A percentile compares a stretch with the other conserved stretches of the same genome.
Conservation (phyloP, 64 coral and sea anemone genomes). For the Stichodactyla mertensii region DNA sequence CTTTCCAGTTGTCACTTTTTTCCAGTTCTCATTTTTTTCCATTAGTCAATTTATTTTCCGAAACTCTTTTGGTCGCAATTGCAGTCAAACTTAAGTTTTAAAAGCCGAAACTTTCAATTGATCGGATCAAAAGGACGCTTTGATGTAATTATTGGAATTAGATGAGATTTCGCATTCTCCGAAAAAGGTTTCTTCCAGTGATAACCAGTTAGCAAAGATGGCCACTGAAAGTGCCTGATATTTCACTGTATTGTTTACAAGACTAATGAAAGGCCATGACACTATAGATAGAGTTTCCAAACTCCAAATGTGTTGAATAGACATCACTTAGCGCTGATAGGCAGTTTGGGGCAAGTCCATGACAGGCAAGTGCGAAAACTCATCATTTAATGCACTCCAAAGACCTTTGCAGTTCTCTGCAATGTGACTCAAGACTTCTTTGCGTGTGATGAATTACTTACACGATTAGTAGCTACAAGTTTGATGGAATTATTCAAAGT, state of each 20-base stretch:
- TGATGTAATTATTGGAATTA: background rate
- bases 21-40: too few species aligned
- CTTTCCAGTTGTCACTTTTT: too few species aligned
- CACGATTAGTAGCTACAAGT: background rate
- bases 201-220: background rate
- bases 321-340: constrained; percentile 1
- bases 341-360: background rate
- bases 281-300: background rate
- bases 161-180: background rate
- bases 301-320: constrained; percentile 7
- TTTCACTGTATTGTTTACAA: background rate
- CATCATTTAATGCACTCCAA: background rate
- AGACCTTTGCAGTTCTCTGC: background rate
- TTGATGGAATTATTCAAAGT: background rate
- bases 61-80: too few species aligned
- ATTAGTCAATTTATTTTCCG: too few species aligned
- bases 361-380: background rate
- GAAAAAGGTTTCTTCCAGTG: background rate
- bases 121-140: too few species aligned
- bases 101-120: too few species aligned
- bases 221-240: background rate
- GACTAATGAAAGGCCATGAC: constrained; percentile 11
- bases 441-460: background rate
- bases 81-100: too few species aligned
- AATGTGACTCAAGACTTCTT: background rate